phyloP scores from a whole-genome alignment of 1,140 invertebrate species.

The Scaptomyza montana region DNA sequence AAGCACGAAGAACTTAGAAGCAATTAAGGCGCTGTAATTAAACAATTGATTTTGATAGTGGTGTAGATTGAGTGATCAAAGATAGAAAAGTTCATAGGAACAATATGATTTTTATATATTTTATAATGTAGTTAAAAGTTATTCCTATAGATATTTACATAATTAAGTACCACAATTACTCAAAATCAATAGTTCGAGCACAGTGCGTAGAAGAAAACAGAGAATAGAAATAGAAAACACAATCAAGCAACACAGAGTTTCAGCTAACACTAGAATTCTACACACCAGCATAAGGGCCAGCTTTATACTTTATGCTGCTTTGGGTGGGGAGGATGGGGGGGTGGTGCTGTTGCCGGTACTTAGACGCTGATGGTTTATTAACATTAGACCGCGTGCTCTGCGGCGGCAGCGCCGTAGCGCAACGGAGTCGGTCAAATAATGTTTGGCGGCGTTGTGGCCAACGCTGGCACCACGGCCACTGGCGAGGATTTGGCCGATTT shows the following conservation, averaged over 20 bases:
- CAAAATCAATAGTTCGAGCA: constrained; percentile 18
- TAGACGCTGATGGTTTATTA: neutral
- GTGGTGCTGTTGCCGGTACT: constrained; percentile 17
- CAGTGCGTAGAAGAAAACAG: neutral
- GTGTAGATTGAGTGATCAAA: neutral
- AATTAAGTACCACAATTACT: constrained; percentile 1
- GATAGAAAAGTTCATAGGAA: constrained; percentile 16
- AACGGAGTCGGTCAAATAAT: constrained; percentile 84
- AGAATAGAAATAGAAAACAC: neutral
- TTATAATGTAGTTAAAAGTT: neutral
- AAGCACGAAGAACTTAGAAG: constrained; percentile 55
- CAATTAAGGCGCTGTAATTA: constrained; percentile 13
- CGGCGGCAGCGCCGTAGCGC: constrained; percentile 77
- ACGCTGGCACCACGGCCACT: constrained; percentile 33
- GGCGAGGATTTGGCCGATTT: constrained; percentile 82
- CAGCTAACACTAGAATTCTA: constrained; percentile 67
- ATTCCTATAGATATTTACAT: constrained; percentile 9
- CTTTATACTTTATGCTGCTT: constrained; percentile 13
- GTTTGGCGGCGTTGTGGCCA: constrained; percentile 66
- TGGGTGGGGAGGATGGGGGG: constrained; percentile 7
- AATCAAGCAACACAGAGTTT: constrained; percentile 46
- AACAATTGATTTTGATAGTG: constrained; percentile 24
- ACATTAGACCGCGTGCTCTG: constrained; percentile 74
- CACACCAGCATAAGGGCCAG: constrained; percentile 26
- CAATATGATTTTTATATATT: constrained; percentile 9